Percentiles rank a stretch among this genome's conserved stretches.
Conservation (phyloP, 1,140 invertebrate genomes). For the Neodiprion pinetum region DNA sequence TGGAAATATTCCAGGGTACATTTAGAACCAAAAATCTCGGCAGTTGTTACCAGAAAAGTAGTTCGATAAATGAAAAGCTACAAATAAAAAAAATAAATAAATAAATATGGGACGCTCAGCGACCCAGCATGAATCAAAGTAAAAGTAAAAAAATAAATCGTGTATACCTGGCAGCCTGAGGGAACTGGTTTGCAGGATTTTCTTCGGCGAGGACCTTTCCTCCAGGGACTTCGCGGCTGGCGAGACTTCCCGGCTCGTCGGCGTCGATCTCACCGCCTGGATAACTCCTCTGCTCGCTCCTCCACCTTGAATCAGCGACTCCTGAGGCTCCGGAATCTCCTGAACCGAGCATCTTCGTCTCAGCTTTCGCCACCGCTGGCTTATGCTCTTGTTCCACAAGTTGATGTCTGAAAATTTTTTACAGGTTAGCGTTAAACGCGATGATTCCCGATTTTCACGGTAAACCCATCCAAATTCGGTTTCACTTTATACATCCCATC, state of each 20-base stretch:
- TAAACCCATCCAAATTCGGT: no score
- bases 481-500: no score
- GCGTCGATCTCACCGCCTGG: slow-evolving; percentile 50
- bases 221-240: slow-evolving; percentile 51
- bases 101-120: not conserved
- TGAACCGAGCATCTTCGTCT: slow-evolving; percentile 72
- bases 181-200: slow-evolving; percentile 68
- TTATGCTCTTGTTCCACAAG: slow-evolving; percentile 75
- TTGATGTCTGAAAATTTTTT: slow-evolving; percentile 68
- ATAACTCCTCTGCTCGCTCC: slow-evolving; percentile 56
- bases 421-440: no score
- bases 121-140: not conserved
- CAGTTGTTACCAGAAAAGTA: no score
- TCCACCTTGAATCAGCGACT: slow-evolving; percentile 43
- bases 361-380: slow-evolving; percentile 75
- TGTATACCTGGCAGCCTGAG: slow-evolving; percentile 65
- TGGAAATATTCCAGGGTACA: no score
- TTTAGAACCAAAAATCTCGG: no score
- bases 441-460: no score
- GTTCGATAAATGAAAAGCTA: not conserved
- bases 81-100: not conserved
- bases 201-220: slow-evolving; percentile 49
- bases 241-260: slow-evolving; percentile 55
- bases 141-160: no score
- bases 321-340: slow-evolving; percentile 61